These are phyloP conservation scores for Euthynnus affinis DNA, from an alignment of 2,797 vertebrate genomes.

Conservation along the genomic window DNA sequence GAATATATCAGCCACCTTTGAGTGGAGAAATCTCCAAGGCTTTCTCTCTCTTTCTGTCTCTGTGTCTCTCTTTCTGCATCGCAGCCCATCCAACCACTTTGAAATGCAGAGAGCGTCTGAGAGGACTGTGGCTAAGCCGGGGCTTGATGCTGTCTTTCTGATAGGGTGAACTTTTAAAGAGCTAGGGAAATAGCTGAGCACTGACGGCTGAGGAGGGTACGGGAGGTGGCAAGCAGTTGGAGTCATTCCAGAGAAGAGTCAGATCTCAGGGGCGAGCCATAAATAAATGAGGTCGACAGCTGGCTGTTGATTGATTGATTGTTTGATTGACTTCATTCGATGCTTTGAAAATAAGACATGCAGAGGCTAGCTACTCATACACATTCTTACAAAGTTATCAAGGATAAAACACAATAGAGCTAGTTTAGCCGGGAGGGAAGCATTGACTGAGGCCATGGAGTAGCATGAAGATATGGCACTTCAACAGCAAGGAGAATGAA, in stretches of 20 bases:
- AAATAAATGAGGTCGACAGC: conserved; percentile 70
- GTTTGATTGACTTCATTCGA: too few relatives aligned
- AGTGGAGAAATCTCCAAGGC: conserved; percentile 31
- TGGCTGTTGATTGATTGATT: conserved; percentile 16
- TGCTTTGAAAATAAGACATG: too few relatives aligned
- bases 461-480: conserved; percentile 1
- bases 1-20: conserved; percentile 28
- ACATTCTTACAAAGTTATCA: too few relatives aligned
- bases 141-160: conserved; percentile 72
- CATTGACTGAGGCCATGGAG: conserved; percentile 19
- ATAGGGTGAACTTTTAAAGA: conserved; percentile 71
- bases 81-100: conserved; percentile 51
- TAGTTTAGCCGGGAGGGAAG: conserved; percentile 21
- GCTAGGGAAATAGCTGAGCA: conserved; percentile 48
- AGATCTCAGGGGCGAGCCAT: conserved; percentile 57
- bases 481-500: conserved; percentile 24
- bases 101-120: conserved; percentile 69
- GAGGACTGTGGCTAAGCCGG: conserved; percentile 61
- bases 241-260: conserved; percentile 53
- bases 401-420: too few relatives aligned
- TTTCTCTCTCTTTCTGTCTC: conserved; percentile 3
- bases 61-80: conserved; percentile 24
- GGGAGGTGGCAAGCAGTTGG: conserved; percentile 40
- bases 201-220: conserved; percentile 36
- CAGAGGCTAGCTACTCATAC: too few relatives aligned